These are phyloP conservation scores for Protobothrops mucrosquamatus DNA, from an alignment of 2,113 vertebrate genomes.

Conservation along the genomic window DNA sequence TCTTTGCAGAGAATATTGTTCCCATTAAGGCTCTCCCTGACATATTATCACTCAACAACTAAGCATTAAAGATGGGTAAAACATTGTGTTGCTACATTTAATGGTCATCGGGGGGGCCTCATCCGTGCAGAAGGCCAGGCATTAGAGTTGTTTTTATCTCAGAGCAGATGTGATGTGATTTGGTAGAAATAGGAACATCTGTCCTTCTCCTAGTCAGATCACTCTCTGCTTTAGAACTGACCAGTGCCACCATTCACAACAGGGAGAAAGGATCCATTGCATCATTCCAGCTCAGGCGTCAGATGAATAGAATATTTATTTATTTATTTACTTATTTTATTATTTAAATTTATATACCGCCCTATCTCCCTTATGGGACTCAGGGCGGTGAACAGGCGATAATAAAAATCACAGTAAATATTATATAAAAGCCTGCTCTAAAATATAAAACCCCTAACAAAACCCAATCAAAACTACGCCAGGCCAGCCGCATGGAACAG, in stretches of 20 bases:
- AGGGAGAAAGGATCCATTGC: background rate
- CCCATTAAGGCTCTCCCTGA: background rate
- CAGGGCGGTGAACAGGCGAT: too few species aligned
- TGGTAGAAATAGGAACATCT: background rate
- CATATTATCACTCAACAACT: background rate
- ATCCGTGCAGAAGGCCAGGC: background rate
- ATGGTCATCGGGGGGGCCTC: background rate
- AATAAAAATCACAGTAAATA: too few species aligned
- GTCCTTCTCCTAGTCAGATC: background rate
- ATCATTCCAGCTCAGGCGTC: background rate
- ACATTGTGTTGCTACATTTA: background rate
- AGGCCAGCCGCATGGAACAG: too few species aligned
- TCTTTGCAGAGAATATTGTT: background rate
- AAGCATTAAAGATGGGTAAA: background rate
- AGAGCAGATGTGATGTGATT: background rate
- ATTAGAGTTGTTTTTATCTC: background rate
- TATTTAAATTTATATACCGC: too few species aligned
- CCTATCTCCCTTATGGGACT: too few species aligned
- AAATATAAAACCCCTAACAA: too few species aligned
- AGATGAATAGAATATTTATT: background rate
- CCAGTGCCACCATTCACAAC: background rate
- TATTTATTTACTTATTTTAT: too few species aligned
- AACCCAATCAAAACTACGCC: too few species aligned
- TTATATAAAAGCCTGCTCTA: too few species aligned
- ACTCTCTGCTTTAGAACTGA: background rate